phyloP scores from a whole-genome alignment of 2,888 invertebrate species.

The Eustalomyia histrio region DNA sequence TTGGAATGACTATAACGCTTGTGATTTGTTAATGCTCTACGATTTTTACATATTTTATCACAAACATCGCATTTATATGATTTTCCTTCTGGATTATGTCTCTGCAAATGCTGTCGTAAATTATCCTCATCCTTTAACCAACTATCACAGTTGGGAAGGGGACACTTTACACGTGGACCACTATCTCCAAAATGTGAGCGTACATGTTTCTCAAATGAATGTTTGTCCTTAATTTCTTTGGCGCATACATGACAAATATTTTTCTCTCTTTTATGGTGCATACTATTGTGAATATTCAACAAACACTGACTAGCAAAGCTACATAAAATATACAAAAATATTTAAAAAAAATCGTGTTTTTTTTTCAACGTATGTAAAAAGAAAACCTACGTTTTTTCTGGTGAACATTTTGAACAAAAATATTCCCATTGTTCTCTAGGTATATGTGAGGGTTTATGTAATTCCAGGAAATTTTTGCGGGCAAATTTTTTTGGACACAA shows the following conservation, averaged over 20 bases:
- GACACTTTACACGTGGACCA: conserved; percentile 77
- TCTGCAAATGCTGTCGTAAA: conserved; percentile 74
- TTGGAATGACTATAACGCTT: conserved; percentile 76
- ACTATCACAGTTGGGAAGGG: conserved; percentile 76
- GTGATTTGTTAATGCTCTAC: conserved; percentile 76
- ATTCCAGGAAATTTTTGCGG: conserved; percentile 74
- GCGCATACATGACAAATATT: conserved; percentile 78
- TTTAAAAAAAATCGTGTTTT: not conserved
- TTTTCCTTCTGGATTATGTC: conserved; percentile 72
- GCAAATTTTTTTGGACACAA: conserved; percentile 77
- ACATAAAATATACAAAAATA: conserved; percentile 9
- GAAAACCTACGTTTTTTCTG: conserved; percentile 34
- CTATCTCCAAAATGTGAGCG: conserved; percentile 75
- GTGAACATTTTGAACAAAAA: conserved; percentile 72
- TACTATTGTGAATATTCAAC: conserved; percentile 73
- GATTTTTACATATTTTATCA: conserved; percentile 76
- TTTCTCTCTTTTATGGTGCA: conserved; percentile 73
- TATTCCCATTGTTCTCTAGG: conserved; percentile 73
- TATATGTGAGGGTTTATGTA: conserved; percentile 76
- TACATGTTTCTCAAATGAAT: conserved; percentile 76
- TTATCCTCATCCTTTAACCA: conserved; percentile 78
- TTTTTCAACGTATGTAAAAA: not conserved
- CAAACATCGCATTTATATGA: conserved; percentile 72
- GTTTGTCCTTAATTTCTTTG: conserved; percentile 76
- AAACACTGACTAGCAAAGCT: conserved; percentile 75